phyloP scores from a whole-genome alignment of 2,888 invertebrate species.

The Drosophila helvetica region DNA sequence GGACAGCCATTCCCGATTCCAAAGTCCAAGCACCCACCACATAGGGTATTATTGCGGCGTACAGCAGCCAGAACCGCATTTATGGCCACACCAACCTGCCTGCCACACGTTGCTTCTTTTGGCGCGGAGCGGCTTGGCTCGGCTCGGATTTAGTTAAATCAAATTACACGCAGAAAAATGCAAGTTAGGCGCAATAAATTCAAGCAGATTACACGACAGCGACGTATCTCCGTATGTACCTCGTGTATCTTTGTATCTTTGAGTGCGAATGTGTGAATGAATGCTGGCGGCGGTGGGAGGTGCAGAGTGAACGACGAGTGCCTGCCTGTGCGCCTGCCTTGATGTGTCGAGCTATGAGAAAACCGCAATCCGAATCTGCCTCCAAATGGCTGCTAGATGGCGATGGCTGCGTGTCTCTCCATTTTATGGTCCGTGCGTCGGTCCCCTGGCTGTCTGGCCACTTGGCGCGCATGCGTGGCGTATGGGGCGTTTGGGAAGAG shows the following conservation, averaged over 20 bases:
- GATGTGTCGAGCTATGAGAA: slow-evolving; percentile 60
- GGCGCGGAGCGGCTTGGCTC: not conserved
- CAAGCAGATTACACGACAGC: slow-evolving; percentile 68
- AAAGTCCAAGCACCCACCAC: not conserved
- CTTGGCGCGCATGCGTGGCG: slow-evolving; percentile 50
- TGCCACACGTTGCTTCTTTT: slow-evolving; percentile 15
- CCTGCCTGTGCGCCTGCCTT: slow-evolving; percentile 54
- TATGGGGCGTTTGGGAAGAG: slow-evolving; percentile 23
- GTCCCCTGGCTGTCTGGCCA: slow-evolving; percentile 4
- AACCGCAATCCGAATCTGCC: slow-evolving; percentile 50
- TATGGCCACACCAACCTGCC: slow-evolving; percentile 34
- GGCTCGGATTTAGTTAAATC: slow-evolving; percentile 52
- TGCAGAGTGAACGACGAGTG: slow-evolving; percentile 9
- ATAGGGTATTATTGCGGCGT: not conserved
- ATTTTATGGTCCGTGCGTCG: slow-evolving; percentile 20
- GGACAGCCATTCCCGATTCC: not conserved
- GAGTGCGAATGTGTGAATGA: not conserved
- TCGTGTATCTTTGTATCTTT: not conserved
- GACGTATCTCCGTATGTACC: not conserved
- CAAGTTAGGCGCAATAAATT: slow-evolving; percentile 67
- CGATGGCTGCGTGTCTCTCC: slow-evolving; percentile 11
- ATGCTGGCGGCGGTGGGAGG: slow-evolving; percentile 27
- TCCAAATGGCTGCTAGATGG: slow-evolving; percentile 33
- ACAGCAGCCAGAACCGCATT: slow-evolving; percentile 50
- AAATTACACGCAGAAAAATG: slow-evolving; percentile 64